These are phyloP conservation scores for Parazoanthus swiftii DNA, from an alignment of 92 coral and sea anemone genomes.

Conservation along the genomic window DNA sequence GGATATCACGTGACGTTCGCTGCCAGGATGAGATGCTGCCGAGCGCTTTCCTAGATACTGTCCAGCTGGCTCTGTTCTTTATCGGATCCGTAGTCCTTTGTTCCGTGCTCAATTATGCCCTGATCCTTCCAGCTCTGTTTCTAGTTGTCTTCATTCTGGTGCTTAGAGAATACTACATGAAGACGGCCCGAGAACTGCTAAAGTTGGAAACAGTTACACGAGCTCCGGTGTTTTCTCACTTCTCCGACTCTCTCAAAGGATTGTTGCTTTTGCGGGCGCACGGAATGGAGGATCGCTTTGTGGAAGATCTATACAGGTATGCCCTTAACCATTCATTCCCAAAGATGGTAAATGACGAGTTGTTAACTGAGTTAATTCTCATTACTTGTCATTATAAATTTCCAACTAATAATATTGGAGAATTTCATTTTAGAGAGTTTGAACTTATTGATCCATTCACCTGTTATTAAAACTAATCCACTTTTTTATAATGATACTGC, in stretches of 20 bases:
- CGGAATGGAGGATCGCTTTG: slow-evolving; percentile 63
- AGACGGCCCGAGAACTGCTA: slow-evolving; percentile 72
- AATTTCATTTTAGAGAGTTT: too few species aligned
- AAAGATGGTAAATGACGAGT: background rate
- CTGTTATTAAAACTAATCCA: too few species aligned
- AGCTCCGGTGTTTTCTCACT: slow-evolving; percentile 62
- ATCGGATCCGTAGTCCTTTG: slow-evolving; percentile 63
- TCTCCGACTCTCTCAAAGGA: slow-evolving; percentile 77
- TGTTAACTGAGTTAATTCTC: too few species aligned
- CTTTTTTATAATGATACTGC: too few species aligned
- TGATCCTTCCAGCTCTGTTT: slow-evolving; percentile 59
- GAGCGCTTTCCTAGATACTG: slow-evolving; percentile 71
- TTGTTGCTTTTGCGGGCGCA: slow-evolving; percentile 71
- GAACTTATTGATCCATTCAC: too few species aligned
- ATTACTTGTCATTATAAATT: too few species aligned
- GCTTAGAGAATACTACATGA: slow-evolving; percentile 69
- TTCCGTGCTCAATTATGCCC: slow-evolving; percentile 61
- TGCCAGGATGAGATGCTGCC: slow-evolving; percentile 80
- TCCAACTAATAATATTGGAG: too few species aligned
- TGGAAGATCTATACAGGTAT: slow-evolving; percentile 76
- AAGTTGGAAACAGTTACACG: slow-evolving; percentile 65
- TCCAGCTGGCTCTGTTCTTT: slow-evolving; percentile 64
- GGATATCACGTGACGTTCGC: slow-evolving; percentile 75
- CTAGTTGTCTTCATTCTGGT: slow-evolving; percentile 56
- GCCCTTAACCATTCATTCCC: background rate